These are phyloP conservation scores for Oceanodroma tethys DNA, from an alignment of 2,113 vertebrate genomes.

Conservation along the genomic window DNA sequence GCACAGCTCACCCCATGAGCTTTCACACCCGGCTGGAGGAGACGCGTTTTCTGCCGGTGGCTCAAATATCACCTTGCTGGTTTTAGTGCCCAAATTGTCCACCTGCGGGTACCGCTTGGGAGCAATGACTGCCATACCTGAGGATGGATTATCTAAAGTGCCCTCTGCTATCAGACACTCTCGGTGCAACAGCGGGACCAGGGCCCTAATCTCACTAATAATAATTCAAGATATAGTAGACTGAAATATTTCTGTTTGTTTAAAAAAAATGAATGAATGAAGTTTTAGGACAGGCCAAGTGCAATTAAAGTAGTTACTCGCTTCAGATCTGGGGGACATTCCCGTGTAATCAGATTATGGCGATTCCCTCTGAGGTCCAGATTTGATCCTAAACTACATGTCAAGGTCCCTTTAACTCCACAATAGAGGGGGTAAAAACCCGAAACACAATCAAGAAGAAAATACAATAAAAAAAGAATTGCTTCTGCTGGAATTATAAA, in stretches of 20 bases:
- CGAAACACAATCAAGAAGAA: conserved; percentile 33
- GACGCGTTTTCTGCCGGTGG: accelerated
- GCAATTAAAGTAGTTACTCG: neutral
- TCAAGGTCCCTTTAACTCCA: conserved; percentile 36
- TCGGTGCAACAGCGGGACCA: neutral
- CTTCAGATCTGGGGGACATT: neutral
- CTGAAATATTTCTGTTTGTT: neutral
- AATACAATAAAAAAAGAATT: conserved; percentile 7
- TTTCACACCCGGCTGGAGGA: accelerated
- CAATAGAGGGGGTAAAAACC: neutral
- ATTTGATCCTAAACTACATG: neutral
- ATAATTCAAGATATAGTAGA: neutral
- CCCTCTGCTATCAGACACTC: neutral
- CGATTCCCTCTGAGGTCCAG: neutral
- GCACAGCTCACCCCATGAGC: accelerated
- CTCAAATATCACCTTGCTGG: neutral
- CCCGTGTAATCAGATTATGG: neutral
- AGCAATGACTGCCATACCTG: accelerated
- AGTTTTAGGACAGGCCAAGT: neutral
- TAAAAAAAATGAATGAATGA: neutral
- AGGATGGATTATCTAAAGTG: neutral
- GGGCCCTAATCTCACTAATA: neutral
- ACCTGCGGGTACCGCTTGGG: accelerated
- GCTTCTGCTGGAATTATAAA: conserved; percentile 49
- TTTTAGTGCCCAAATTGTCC: neutral